Base-by-base conservation (phyloP, 2,113 vertebrate species). In the Pygoscelis adeliae region DNA sequence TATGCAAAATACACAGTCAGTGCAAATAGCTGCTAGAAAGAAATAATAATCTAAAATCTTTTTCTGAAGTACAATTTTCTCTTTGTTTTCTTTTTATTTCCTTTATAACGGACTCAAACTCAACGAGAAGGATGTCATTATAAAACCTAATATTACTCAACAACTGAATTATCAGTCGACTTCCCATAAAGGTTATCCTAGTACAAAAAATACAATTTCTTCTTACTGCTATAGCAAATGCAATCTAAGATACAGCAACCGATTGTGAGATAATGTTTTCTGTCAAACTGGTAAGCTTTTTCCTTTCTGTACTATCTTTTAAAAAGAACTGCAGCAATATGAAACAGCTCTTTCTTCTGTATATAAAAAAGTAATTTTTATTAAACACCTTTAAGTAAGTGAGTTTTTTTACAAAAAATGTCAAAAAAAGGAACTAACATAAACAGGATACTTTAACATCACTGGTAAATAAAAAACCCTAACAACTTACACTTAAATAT, bases 141-240 rank as follows among this genome's bases (percentile, higher is more conserved):
- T 65, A 89, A 95, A 95, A 89, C 14, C 47, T 59, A 47, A 4
- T 34, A 89, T 49, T 93, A 79, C 46, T 94, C 44, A 82, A 85
- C 32, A 83, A 42, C n/a, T n/a, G 50, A 84, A 91, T 70, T 72
- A 91, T 90, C 53, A 80, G 56, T 5, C 58, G 79, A 70, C 27
- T 40, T 87, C 47, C 29, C 84, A 49, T 56, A 88, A 86, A 93
- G 26, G 19, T 84, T 92, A 79, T 18, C 30, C 25, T 40, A 52
- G 26, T 46, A 56, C 34, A 82, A 88, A 74, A 69, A 82, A 25
- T 2, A 36, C 23, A 61, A 55, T 88, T 94, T 4, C 38, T 94
- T 84, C 74, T 58, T 78, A 96, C 32, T 94, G 62, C 36, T 78
- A 47, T 5, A 65, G 84, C 27, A 90, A 70, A 94, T 58, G 49